phyloP scores from a whole-genome alignment of 2,113 vertebrate species.

The Puma concolor region DNA sequence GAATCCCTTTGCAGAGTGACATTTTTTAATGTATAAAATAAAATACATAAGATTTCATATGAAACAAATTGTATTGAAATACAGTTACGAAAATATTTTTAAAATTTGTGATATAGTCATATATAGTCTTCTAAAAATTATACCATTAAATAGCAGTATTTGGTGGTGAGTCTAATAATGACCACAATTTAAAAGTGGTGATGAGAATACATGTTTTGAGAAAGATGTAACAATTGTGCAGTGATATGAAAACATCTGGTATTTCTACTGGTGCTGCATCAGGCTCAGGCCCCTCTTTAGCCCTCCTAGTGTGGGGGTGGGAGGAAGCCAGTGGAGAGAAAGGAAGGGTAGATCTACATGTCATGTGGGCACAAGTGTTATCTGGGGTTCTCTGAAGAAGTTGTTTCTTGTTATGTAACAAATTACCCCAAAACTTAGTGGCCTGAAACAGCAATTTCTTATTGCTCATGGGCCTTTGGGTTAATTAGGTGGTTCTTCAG shows the following conservation, averaged over 20 bases:
- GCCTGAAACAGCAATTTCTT: background rate
- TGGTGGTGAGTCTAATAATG: background rate
- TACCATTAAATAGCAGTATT: background rate
- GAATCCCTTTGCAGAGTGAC: background rate
- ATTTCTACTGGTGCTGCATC: background rate
- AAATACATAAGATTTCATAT: background rate
- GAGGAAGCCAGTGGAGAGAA: background rate
- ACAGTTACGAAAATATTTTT: background rate
- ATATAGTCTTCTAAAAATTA: conserved; percentile 4
- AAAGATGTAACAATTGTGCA: background rate
- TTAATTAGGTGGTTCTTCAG: background rate
- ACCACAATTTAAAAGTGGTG: conserved; percentile 28
- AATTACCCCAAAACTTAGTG: background rate
- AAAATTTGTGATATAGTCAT: background rate
- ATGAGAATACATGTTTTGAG: background rate
- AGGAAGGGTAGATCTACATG: background rate
- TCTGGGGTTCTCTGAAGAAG: background rate
- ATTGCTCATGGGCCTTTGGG: background rate
- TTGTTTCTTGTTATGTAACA: background rate
- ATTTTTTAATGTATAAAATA: background rate
- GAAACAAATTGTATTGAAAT: background rate
- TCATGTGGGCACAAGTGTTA: background rate
- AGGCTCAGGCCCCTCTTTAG: background rate
- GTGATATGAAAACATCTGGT: background rate
- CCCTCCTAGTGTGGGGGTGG: rapidly evolving